These are phyloP conservation scores for Pterocles gutturalis DNA, from an alignment of 2,113 vertebrate genomes.

Conservation along the genomic window DNA sequence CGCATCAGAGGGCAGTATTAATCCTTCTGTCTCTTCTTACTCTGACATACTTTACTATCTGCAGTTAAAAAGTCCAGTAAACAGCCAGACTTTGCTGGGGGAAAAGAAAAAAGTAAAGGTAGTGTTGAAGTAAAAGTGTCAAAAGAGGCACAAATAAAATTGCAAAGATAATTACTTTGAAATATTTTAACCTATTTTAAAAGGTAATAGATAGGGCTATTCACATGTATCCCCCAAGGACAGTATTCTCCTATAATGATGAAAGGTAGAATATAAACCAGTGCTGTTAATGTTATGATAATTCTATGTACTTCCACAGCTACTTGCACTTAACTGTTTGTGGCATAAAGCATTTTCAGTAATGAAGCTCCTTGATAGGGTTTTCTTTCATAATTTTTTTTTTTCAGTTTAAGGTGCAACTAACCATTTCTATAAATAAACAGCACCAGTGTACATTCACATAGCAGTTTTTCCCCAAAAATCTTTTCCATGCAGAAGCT, in stretches of 20 bases:
- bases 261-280: not conserved
- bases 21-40: not conserved
- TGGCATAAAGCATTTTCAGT: not conserved
- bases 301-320: not conserved
- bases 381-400: not conserved
- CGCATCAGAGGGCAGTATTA: not conserved
- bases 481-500: not conserved
- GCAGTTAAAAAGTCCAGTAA: not conserved
- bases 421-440: not conserved
- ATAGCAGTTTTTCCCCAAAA: not conserved
- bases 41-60: not conserved
- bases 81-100: not conserved
- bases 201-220: constrained; percentile 17
- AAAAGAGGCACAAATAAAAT: not conserved
- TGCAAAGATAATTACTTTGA: not conserved
- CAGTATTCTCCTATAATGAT: not conserved
- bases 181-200: constrained; percentile 15
- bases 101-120: not conserved
- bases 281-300: not conserved
- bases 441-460: not conserved
- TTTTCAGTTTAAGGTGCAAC: not conserved
- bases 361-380: not conserved
- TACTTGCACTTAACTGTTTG: not conserved
- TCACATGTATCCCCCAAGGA: not conserved
- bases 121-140: not conserved